Evolutionary conservation across 2,113 vertebrate genomes (phyloP), one percentile per base, ranked within the genome.

Genomic region (Atherinomorus stipes): DNA sequence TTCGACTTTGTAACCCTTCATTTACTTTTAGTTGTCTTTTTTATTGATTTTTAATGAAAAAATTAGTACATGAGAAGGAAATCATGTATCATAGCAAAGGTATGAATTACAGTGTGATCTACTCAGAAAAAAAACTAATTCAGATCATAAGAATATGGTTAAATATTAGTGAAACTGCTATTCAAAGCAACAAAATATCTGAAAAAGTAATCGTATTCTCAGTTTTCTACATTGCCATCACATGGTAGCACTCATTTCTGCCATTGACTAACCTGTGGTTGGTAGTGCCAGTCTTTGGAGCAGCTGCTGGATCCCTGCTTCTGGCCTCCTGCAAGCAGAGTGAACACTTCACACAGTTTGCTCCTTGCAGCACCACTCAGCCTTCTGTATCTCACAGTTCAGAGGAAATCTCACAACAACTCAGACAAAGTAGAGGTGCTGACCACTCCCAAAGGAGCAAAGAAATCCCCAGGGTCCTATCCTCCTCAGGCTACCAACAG

Each of bases 391-490:
- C 78, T 88, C 78, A 77, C 76, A 84, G 77, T 74, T 82, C 52
- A 64, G 79, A 89, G 90, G 82, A 91, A 93, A 88, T 90, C 86
- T 89, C 82, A 84, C 81, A 88, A 88, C 80, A 87, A 91, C 82
- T 88, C 82, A 88, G 85, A 84, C 86, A 84, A 81, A 88, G 85
- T 87, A 21, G 89, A 88, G 90, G 87, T 87, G 86, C 85, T 92
- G 90, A 91, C 92, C 93, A 89, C 91, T 92, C 93, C 93, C 92
- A 86, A n/a, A 66, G 80, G 83, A 90, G 85, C 42, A 52, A 11
- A 69, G 68, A 79, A 77, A 67, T 93, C 92, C 86, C 89, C 91
- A 85, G 92, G 92, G 93, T 94, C 94, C 92, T 93, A 93, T 74
- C 69, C 88, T 92, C 91, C 90, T 74, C 61, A 13, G 64, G 2